Evolutionary conservation across 2,113 vertebrate species (phyloP), one percentile per base, ranked within the genome.

Genomic region (Aphelocoma coerulescens): DNA sequence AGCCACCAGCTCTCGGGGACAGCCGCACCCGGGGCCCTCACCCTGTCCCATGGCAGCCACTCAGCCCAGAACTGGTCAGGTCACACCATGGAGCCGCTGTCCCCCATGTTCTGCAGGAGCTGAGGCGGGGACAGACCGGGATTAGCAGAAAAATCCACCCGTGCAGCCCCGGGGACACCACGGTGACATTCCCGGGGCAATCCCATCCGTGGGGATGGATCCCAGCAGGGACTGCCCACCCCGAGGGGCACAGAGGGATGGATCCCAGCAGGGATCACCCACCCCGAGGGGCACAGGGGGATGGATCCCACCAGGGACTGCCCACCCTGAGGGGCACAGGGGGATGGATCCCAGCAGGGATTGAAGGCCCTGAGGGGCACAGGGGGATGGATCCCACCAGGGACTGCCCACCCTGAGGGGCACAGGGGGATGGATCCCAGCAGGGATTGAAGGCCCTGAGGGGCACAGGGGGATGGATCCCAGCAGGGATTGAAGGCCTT

Each of bases 51-150:
- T 26, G 35, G 12, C 44, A 57, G 72, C 4, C 1, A 18, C 6
- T 7, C 0, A 1, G 13, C 35, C 54, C 7, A 1, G 59, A 54
- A 22, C 7, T 0, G 37, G 1, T 11, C 54, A 32, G 51, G 92
- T 98, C 98, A 99, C 72, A 99, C 99, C 97, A 98, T 96, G 14
- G 98, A 98, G 89, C 97, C 96, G 93, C 96, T 97, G 68, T 98
- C 98, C 74, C 98, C 97, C 84, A 98, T 26, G 54, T 95, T 98
- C 96, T 57, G 98, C 81, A 98, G 97, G 71, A 99, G 97, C 98
- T 99, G 94, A 2, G 63, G 71, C 3, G 35, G 63, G 58, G 69
- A 94, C 54, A 89, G 30, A 30, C 1, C 16, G 13, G n/a, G 67
- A 16, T 88, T 2, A 91, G 79, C 7, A 3, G 51, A 21, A 33